Base-by-base conservation (phyloP, 2,797 vertebrate genomes). In the Lateolabrax maculatus region DNA sequence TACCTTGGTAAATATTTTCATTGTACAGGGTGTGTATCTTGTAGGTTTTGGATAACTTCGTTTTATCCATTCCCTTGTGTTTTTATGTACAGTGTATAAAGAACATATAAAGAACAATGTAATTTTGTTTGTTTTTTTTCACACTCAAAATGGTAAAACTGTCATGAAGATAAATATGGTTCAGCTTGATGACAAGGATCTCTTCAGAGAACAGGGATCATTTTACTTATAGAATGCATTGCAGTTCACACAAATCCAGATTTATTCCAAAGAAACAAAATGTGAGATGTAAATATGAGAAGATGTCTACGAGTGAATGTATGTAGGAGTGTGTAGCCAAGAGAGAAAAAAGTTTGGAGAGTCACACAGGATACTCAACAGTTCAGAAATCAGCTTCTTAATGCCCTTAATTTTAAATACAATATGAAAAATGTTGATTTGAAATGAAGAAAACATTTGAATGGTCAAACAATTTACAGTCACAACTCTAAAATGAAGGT, bases 11-110 rank as follows among this genome's bases (percentile, higher is more conserved):
- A 88, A 93, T 94, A 89, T 94, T 93, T 93, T 94, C 93, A 84
- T 92, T 94, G 95, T 97, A 96, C 94, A 94, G 95, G 92, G 93
- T 93, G 94, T 95, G 90, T 86, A 96, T 97, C 83, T 96, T 96
- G 80, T 96, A 96, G 93, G 93, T 83, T 95, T 87, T 94, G 95
- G 95, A 96, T 96, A 95, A 96, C 89, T 85, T 87, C 91, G 87
- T 93, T 93, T 94, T 86, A 91, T 92, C 87, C 90, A 89, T 89
- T 79, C 79, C 70, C 63, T 80, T 88, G 90, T 92, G 92, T 91
- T 91, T 94, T 93, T 89, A 90, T 95, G 93, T 94, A 94, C 93
- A 94, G 92, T 93, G 94, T 95, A 93, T 94, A 95, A 94, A 94
- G 87, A 91, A 89, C 72, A 84, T 90, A 92, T 92, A 88, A 94